Evolutionary conservation across 2,797 vertebrate genomes (phyloP).

Genomic region (Smutsia temminckii): DNA sequence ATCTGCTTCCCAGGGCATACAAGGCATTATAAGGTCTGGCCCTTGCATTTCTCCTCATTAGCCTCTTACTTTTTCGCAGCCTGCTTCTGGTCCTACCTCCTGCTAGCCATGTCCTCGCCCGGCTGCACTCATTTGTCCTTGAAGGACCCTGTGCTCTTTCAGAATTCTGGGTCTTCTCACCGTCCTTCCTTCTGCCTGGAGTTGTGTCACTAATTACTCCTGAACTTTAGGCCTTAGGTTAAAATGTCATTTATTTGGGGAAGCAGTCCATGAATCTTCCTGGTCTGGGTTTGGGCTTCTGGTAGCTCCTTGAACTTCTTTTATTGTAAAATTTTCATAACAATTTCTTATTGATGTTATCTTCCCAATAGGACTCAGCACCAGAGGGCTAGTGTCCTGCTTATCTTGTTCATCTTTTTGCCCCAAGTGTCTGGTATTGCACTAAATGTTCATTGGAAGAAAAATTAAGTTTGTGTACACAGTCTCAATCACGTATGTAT

Average conservation of each 20-base stretch:
- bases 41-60: not conserved
- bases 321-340: not conserved
- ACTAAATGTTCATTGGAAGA: not conserved
- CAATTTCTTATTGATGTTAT: not conserved
- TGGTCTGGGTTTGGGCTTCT: not conserved
- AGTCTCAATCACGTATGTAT: not conserved
- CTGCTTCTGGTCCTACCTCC: not conserved
- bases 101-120: not conserved
- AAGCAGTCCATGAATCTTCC: not conserved
- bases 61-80: not conserved
- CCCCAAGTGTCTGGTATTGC: not conserved
- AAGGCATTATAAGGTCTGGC: not conserved
- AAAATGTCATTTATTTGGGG: slow-evolving; percentile 1
- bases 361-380: not conserved
- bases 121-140: not conserved
- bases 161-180: not conserved
- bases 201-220: not conserved
- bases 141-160: not conserved
- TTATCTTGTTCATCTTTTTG: not conserved
- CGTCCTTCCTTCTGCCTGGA: not conserved
- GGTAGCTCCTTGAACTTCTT: not conserved
- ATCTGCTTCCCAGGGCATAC: not conserved
- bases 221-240: not conserved
- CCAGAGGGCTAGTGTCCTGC: not conserved
- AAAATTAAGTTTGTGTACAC: not conserved